Percentiles rank a stretch among this genome's conserved stretches.
Conservation (phyloP, 2,888 invertebrate genomes). For the Myathropa florea region DNA sequence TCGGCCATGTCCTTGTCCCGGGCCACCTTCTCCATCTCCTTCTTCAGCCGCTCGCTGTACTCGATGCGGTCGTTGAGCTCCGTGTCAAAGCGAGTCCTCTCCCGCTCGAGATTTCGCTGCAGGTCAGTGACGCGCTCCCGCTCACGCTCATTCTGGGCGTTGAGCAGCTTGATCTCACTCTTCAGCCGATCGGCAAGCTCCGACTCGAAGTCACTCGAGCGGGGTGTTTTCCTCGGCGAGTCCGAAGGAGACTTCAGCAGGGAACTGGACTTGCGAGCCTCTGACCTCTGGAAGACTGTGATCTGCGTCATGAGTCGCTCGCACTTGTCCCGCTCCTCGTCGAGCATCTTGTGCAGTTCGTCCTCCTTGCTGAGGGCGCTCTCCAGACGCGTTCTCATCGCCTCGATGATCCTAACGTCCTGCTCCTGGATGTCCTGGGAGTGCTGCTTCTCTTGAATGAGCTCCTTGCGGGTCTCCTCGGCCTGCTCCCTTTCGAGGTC, state of each 20-base stretch:
- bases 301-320: slow-evolving; percentile 81
- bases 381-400: slow-evolving; percentile 85
- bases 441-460: slow-evolving; percentile 84
- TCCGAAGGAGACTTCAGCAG: slow-evolving; percentile 78
- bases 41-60: slow-evolving; percentile 79
- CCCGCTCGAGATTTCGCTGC: slow-evolving; percentile 80
- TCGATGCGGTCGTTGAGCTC: slow-evolving; percentile 79
- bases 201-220: slow-evolving; percentile 79
- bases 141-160: slow-evolving; percentile 82
- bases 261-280: slow-evolving; percentile 77
- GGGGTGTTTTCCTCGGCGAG: slow-evolving; percentile 78
- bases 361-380: slow-evolving; percentile 85
- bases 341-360: slow-evolving; percentile 84
- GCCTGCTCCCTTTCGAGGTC: slow-evolving; percentile 78
- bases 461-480: slow-evolving; percentile 82
- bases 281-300: slow-evolving; percentile 78
- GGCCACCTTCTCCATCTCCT: slow-evolving; percentile 79
- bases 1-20: slow-evolving; percentile 78
- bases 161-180: slow-evolving; percentile 82
- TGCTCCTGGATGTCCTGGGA: slow-evolving; percentile 83
- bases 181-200: slow-evolving; percentile 81
- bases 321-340: slow-evolving; percentile 82
- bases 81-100: slow-evolving; percentile 79
- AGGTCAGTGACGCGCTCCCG: slow-evolving; percentile 81
- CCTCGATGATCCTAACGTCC: slow-evolving; percentile 85